Conservation (phyloP, 2,888 invertebrate species). For the Eilema griseolum region DNA sequence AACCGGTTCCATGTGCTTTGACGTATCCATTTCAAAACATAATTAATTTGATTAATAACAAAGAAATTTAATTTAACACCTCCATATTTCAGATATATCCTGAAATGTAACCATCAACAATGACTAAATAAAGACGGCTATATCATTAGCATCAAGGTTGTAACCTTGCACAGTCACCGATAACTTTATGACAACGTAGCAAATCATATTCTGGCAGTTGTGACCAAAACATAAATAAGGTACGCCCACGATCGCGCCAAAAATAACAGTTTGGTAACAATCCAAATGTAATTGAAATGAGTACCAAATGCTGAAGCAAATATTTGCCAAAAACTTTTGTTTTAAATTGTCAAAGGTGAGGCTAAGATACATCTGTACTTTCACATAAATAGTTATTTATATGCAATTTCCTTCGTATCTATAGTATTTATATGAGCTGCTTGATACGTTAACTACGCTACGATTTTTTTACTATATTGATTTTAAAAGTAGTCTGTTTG, state of each 20-base stretch:
- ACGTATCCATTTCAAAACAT: no score
- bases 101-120: not conserved
- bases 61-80: no score
- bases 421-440: no score
- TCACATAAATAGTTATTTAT: no score
- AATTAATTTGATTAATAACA: no score
- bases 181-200: constrained; percentile 43
- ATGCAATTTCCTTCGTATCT: not conserved
- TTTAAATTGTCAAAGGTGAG: not conserved
- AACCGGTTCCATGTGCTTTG: no score
- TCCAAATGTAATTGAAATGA: constrained; percentile 71
- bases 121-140: not conserved
- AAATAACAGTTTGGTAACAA: constrained; percentile 66
- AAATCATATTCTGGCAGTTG: constrained; percentile 60
- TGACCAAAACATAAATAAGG: constrained; percentile 52
- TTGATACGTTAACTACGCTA: no score
- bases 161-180: constrained; percentile 47
- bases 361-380: not conserved
- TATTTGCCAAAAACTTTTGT: constrained; percentile 36
- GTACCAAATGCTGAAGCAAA: constrained; percentile 43
- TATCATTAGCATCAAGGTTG: constrained; percentile 23
- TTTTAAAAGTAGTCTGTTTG: no score
- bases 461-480: no score
- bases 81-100: no score
- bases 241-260: constrained; percentile 59